Conservation (phyloP, 2,888 invertebrate species). For the Drosophila atroscutellata region DNA sequence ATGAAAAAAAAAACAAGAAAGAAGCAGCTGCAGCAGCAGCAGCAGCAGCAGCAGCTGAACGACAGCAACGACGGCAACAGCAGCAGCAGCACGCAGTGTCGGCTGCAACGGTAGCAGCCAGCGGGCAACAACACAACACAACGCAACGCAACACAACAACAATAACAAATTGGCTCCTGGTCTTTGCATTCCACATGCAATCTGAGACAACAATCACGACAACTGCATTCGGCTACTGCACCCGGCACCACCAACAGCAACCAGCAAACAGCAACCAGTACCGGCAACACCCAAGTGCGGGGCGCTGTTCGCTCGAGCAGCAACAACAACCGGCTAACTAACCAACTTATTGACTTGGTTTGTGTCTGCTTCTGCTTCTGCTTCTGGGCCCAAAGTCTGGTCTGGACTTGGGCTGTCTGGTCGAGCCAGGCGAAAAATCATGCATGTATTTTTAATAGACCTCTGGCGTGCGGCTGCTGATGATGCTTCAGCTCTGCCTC, state of each 20-base stretch:
- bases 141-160: slow-evolving; percentile 45
- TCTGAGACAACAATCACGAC: slow-evolving; percentile 80
- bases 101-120: slow-evolving; percentile 74
- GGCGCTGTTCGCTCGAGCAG: slow-evolving; percentile 44
- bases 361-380: slow-evolving; percentile 30
- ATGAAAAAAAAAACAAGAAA: slow-evolving; percentile 1
- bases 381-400: slow-evolving; percentile 45
- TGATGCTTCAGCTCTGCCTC: slow-evolving; percentile 22
- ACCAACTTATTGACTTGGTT: slow-evolving; percentile 62
- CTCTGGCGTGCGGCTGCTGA: slow-evolving; percentile 41
- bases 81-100: slow-evolving; percentile 39
- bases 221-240: slow-evolving; percentile 75
- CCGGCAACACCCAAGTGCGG: slow-evolving; percentile 64
- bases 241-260: slow-evolving; percentile 30
- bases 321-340: slow-evolving; percentile 53
- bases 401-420: slow-evolving; percentile 60
- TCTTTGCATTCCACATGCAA: slow-evolving; percentile 82
- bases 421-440: slow-evolving; percentile 31
- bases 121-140: slow-evolving; percentile 59
- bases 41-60: slow-evolving; percentile 30
- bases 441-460: slow-evolving; percentile 76
- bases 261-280: slow-evolving; percentile 5
- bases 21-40: slow-evolving; percentile 6
- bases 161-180: slow-evolving; percentile 83
- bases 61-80: slow-evolving; percentile 25